phyloP scores from a whole-genome alignment of 1,140 invertebrate genomes.

The Eumaeus atala region DNA sequence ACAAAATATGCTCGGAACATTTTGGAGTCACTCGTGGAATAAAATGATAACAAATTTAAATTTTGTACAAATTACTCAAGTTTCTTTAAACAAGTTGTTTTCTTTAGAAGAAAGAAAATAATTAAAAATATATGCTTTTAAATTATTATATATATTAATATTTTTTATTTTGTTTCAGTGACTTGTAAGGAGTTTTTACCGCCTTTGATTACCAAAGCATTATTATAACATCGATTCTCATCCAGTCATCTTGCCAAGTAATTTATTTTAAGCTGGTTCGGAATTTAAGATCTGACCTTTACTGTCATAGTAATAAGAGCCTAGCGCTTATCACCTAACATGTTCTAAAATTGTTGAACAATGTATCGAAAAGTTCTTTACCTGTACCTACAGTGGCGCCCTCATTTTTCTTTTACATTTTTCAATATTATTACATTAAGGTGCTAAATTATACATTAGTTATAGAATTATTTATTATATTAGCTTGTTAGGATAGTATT shows the following conservation, averaged over 20 bases:
- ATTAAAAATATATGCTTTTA: no score
- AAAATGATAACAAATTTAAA: no score
- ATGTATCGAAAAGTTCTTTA: no score
- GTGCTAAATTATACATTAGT: conserved; percentile 6
- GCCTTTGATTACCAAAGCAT: conserved; percentile 40
- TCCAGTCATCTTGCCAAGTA: conserved; percentile 23
- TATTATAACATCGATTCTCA: conserved; percentile 26
- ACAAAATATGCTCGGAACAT: no score
- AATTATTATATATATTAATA: background rate
- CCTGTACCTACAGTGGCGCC: no score
- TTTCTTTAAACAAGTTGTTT: no score
- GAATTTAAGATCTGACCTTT: conserved; percentile 13
- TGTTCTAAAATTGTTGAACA: no score
- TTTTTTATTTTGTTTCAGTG: conserved; percentile 34
- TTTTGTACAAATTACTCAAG: no score
- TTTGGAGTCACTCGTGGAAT: no score
- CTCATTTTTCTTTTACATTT: no score
- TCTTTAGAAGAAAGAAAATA: no score
- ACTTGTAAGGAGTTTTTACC: conserved; percentile 20
- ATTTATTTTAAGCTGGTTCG: conserved; percentile 14
- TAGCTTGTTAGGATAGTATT: background rate
- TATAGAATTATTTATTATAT: conserved; percentile 8
- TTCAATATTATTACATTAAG: background rate
- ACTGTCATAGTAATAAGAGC: conserved; percentile 8
- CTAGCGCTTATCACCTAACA: no score